Conservation (phyloP, 2,888 invertebrate species). For the Pomacea canaliculata region DNA sequence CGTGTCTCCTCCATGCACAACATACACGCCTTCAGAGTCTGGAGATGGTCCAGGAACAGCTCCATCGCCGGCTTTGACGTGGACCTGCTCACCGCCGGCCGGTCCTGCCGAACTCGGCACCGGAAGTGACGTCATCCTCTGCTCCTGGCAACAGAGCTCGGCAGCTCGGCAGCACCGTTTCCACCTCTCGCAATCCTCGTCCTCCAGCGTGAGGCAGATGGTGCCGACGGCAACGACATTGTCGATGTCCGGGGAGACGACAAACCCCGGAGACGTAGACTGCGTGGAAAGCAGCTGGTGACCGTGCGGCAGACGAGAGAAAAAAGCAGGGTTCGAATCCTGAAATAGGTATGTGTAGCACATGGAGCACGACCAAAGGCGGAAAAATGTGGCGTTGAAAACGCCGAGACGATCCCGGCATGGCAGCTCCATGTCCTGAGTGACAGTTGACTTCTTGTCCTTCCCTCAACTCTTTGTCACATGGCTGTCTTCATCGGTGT, state of each 20-base stretch:
- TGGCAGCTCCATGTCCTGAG: constrained; percentile 7
- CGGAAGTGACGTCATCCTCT: constrained; percentile 8
- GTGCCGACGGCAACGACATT: background rate
- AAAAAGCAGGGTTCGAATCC: constrained; percentile 11
- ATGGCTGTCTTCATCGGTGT: too few relatives aligned
- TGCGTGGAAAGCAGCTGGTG: constrained; percentile 4
- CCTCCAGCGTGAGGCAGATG: constrained; percentile 29
- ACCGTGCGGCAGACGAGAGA: background rate
- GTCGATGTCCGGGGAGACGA: background rate
- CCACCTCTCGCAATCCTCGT: constrained; percentile 34
- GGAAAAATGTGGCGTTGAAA: constrained; percentile 35
- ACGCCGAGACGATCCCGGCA: constrained; percentile 38
- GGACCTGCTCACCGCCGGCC: background rate
- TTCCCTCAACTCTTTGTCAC: too few relatives aligned
- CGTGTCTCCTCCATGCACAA: too few relatives aligned
- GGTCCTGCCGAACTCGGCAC: background rate
- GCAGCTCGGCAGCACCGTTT: constrained; percentile 38
- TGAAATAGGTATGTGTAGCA: constrained; percentile 45
- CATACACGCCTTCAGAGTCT: background rate
- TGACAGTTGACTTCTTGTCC: background rate
- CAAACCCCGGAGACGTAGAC: constrained; percentile 3
- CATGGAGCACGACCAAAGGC: constrained; percentile 39
- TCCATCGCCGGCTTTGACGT: background rate
- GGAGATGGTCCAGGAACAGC: background rate
- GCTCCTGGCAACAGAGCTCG: constrained; percentile 33